Evolutionary conservation across 2,888 invertebrate species (phyloP).

Genomic region (Oligia latruncula): DNA sequence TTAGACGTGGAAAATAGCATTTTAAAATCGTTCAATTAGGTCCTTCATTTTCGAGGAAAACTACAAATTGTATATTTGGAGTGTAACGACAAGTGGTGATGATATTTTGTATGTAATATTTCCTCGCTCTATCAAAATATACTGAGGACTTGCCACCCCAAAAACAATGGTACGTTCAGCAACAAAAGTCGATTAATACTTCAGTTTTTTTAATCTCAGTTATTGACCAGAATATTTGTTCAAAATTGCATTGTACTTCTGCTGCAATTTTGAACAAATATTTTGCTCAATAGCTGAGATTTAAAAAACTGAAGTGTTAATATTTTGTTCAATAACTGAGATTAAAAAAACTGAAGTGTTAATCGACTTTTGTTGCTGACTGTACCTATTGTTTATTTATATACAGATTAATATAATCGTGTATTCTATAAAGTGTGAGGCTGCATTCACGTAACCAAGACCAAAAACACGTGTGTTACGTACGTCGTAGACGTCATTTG

Average conservation of each 20-base stretch:
- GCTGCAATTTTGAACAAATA: too few species aligned
- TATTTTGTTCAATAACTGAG: too few species aligned
- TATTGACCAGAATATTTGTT: too few species aligned
- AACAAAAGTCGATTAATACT: too few species aligned
- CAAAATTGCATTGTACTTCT: too few species aligned
- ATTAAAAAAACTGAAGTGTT: too few species aligned
- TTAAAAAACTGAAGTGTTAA: too few species aligned
- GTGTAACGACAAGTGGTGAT: neutral
- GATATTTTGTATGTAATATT: neutral
- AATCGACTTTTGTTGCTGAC: too few species aligned
- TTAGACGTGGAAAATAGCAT: neutral
- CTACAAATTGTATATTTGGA: neutral
- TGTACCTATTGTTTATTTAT: neutral
- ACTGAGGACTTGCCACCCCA: neutral
- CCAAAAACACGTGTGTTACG: neutral
- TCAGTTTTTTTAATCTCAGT: too few species aligned
- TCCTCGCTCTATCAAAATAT: neutral
- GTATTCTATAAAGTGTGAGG: neutral
- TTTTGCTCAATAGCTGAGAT: too few species aligned
- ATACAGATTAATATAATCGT: neutral
- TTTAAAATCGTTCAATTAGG: neutral
- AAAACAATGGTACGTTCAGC: neutral
- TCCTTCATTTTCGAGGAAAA: neutral
- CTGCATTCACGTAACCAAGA: constrained; percentile 1
- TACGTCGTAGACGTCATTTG: neutral